These are phyloP conservation scores for Nesidiocoris tenuis DNA, from an alignment of 2,888 invertebrate species.

Conservation along the genomic window DNA sequence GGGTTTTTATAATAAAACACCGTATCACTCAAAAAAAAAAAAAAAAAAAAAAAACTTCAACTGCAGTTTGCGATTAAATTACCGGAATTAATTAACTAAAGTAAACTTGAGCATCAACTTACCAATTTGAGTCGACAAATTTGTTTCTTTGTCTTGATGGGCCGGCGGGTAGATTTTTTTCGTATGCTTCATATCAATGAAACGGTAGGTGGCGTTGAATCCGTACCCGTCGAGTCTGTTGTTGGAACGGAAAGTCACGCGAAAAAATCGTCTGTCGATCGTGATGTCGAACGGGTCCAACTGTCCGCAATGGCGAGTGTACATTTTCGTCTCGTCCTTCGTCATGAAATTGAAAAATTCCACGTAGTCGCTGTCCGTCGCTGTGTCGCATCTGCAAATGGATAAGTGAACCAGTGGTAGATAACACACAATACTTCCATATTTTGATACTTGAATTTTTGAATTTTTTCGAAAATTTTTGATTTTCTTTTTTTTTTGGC, in stretches of 20 bases:
- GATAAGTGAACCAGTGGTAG: too few species aligned
- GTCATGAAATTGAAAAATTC: slow-evolving; percentile 93
- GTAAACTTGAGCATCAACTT: too few species aligned
- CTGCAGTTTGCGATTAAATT: background rate
- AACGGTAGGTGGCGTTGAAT: slow-evolving; percentile 89
- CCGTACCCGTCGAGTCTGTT: slow-evolving; percentile 90
- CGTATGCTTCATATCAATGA: slow-evolving; percentile 56
- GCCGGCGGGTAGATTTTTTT: slow-evolving; percentile 21
- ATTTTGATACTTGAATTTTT: too few species aligned
- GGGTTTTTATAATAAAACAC: too few species aligned
- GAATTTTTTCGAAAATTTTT: too few species aligned
- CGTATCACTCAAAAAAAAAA: too few species aligned
- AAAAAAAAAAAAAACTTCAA: too few species aligned
- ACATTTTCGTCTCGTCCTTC: slow-evolving; percentile 81
- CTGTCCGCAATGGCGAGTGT: slow-evolving; percentile 83
- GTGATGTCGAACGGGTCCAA: slow-evolving; percentile 76
- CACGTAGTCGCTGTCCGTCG: slow-evolving; percentile 90
- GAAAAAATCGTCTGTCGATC: slow-evolving; percentile 89
- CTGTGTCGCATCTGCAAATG: slow-evolving; percentile 82
- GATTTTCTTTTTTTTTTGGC: too few species aligned
- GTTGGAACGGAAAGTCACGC: slow-evolving; percentile 91
- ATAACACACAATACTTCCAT: too few species aligned
- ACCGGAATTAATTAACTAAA: too few species aligned
- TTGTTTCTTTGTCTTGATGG: background rate
- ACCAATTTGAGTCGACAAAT: background rate